phyloP scores from a whole-genome alignment of 2,113 vertebrate species.

The Dendropsophus ebraccatus region DNA sequence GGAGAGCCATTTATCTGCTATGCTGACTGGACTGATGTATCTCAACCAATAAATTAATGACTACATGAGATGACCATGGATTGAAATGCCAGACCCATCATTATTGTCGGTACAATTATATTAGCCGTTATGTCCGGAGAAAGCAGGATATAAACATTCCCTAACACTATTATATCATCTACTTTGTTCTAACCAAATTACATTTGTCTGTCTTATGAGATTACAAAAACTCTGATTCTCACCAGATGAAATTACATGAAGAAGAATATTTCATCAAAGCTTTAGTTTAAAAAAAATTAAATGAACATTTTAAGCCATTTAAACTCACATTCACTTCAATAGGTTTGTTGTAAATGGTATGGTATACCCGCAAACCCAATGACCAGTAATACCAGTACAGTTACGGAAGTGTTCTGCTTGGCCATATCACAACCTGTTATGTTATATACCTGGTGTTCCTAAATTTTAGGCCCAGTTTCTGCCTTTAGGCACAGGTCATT shows the following conservation, averaged over 20 bases:
- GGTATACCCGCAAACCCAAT: background rate
- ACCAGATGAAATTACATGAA: conserved; percentile 68
- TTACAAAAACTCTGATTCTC: conserved; percentile 72
- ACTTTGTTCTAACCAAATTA: conserved; percentile 69
- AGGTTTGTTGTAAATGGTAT: background rate
- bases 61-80: conserved; percentile 63
- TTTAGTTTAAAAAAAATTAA: conserved; percentile 64
- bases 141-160: conserved; percentile 64
- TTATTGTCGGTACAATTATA: conserved; percentile 67
- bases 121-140: conserved; percentile 65
- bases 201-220: conserved; percentile 73
- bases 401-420: background rate
- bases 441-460: background rate
- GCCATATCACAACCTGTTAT: background rate
- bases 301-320: conserved; percentile 51
- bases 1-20: conserved; percentile 8
- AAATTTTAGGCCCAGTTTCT: too few species aligned
- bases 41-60: conserved; percentile 53
- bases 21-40: background rate
- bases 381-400: background rate
- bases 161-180: conserved; percentile 67
- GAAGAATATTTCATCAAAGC: conserved; percentile 66
- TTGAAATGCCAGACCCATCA: conserved; percentile 70
- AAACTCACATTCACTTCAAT: background rate
- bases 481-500: too few species aligned